Conservation (phyloP, 2,797 vertebrate species). For the Chaetophractus vellerosus region DNA sequence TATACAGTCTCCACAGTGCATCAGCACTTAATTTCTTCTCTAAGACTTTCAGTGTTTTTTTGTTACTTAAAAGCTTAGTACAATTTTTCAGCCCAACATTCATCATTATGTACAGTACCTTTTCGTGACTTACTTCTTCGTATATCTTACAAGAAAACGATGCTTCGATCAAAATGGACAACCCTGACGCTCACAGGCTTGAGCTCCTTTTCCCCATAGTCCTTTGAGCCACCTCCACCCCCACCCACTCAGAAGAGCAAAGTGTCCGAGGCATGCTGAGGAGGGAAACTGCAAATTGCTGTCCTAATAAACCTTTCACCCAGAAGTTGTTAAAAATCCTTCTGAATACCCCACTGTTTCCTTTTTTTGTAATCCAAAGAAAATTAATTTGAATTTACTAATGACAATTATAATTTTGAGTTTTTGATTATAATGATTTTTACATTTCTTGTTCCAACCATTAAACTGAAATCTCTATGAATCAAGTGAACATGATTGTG, state of each 20-base stretch:
- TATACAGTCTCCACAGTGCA: background rate
- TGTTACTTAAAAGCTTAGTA: background rate
- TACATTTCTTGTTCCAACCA: background rate
- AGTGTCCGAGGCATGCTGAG: background rate
- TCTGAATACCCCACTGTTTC: background rate
- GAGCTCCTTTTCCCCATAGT: background rate
- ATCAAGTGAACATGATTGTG: background rate
- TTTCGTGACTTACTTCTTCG: background rate
- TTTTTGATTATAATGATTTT: background rate
- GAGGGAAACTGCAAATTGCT: background rate
- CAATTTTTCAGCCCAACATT: background rate
- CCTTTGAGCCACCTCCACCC: no score
- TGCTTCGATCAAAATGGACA: background rate
- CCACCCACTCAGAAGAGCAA: background rate
- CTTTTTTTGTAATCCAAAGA: background rate
- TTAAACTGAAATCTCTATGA: background rate
- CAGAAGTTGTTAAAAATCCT: background rate
- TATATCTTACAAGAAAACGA: background rate
- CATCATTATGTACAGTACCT: background rate
- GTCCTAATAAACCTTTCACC: rapidly evolving
- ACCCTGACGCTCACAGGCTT: background rate
- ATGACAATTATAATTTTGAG: background rate
- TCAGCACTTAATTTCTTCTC: background rate
- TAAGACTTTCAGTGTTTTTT: background rate
- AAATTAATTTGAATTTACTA: background rate